These are phyloP conservation scores for Phasia obesa DNA, from an alignment of 2,888 invertebrate genomes.

Conservation along the genomic window DNA sequence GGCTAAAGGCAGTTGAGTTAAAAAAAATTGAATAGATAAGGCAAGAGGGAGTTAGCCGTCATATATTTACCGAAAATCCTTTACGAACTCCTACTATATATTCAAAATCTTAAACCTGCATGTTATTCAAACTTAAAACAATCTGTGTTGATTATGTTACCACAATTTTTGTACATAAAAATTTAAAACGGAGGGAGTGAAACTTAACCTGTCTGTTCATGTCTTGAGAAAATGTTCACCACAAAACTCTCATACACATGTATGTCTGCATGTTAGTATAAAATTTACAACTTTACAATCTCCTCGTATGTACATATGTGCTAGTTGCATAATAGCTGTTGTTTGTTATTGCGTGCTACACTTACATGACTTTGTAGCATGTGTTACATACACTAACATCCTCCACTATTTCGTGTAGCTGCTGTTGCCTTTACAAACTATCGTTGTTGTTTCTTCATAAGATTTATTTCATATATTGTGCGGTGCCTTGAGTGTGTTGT, in stretches of 20 bases:
- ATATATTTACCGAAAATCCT: not conserved
- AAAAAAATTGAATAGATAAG: too few relatives aligned
- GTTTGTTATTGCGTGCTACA: constrained; percentile 54
- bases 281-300: too few relatives aligned
- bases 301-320: too few relatives aligned
- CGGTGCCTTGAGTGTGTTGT: constrained; percentile 22
- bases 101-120: not conserved
- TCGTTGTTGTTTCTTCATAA: not conserved
- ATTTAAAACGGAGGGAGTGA: not conserved
- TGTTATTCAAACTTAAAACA: constrained; percentile 36
- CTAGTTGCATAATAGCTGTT: constrained; percentile 40
- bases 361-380: constrained; percentile 63
- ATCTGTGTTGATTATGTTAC: constrained; percentile 55
- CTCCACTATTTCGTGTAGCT: constrained; percentile 26
- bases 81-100: not conserved
- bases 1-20: too few relatives aligned
- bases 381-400: constrained; percentile 41
- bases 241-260: not conserved
- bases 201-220: constrained; percentile 44
- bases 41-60: too few relatives aligned
- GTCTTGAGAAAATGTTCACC: constrained; percentile 30
- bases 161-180: constrained; percentile 9
- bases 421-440: constrained; percentile 17
- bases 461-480: constrained; percentile 13
- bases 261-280: too few relatives aligned